Percentiles rank a stretch among this genome's conserved stretches.
These are phyloP conservation scores for Aporophyla nigra DNA, from an alignment of 2,888 invertebrate species.

Conservation along the genomic window DNA sequence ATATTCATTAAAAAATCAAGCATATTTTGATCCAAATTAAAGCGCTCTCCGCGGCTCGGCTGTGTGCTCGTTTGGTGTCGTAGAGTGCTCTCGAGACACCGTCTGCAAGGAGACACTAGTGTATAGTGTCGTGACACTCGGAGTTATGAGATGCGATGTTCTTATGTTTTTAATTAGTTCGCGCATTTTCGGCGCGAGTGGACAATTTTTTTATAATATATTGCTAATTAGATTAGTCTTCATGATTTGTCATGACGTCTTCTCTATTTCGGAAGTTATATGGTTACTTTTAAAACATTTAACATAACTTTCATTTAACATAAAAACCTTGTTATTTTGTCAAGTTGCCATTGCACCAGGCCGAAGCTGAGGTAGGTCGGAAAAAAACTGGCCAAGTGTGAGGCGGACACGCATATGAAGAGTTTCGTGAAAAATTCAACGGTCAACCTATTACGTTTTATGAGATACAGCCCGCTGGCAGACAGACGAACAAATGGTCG, in stretches of 20 bases:
- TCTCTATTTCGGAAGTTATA: no score
- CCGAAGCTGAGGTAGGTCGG: not conserved
- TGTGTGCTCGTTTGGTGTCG: slow-evolving; percentile 63
- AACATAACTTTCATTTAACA: not conserved
- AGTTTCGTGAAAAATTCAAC: no score
- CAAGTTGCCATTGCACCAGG: not conserved
- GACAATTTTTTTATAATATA: not conserved
- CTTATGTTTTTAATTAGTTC: slow-evolving; percentile 68
- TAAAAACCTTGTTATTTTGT: not conserved
- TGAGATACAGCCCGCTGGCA: no score
- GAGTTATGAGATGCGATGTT: slow-evolving; percentile 63
- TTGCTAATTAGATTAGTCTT: not conserved
- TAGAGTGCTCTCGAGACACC: slow-evolving; percentile 65
- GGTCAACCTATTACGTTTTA: no score
- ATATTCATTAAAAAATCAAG: slow-evolving; percentile 75
- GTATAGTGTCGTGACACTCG: slow-evolving; percentile 62
- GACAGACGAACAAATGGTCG: no score
- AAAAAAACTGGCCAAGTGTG: no score
- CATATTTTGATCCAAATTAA: slow-evolving; percentile 71
- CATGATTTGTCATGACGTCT: no score
- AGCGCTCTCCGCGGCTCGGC: slow-evolving; percentile 54
- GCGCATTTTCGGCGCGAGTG: slow-evolving; percentile 5
- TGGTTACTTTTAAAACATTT: not conserved
- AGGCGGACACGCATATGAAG: no score
- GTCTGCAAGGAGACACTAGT: slow-evolving; percentile 61